Evolutionary conservation across 1,140 invertebrate species (phyloP).

Genomic region (Coptotermes formosanus): DNA sequence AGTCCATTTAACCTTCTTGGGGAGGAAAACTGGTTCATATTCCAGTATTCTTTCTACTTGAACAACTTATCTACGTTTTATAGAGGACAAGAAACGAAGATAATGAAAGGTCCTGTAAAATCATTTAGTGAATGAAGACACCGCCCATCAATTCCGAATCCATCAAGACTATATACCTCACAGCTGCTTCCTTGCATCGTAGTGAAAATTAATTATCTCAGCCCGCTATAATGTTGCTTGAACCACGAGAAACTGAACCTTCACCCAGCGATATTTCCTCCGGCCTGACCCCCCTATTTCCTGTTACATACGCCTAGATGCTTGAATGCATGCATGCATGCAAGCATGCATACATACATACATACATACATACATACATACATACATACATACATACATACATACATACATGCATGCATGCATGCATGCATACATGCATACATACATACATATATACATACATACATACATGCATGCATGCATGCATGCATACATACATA

Average conservation of each 20-base stretch:
- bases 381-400: constrained; percentile 22
- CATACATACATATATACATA: no score
- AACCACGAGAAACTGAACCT: neutral
- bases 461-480: no score
- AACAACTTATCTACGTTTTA: neutral
- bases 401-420: constrained; percentile 16
- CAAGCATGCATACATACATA: constrained; percentile 20
- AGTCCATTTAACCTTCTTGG: no score
- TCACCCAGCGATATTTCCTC: neutral
- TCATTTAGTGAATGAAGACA: neutral
- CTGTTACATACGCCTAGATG: neutral
- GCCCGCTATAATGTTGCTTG: neutral
- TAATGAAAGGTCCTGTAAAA: neutral
- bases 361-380: constrained; percentile 25
- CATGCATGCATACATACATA: no score
- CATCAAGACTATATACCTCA: neutral
- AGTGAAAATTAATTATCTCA: constrained; percentile 12
- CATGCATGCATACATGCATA: neutral
- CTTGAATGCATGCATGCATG: constrained; percentile 22
- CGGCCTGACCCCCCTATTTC: neutral
- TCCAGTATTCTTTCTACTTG: no score
- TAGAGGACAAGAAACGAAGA: neutral
- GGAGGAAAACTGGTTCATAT: no score
- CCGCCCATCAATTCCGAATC: neutral
- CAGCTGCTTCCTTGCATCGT: neutral